Evolutionary conservation across 2,113 vertebrate species (phyloP).

Genomic region (Poeciliopsis retropinna): DNA sequence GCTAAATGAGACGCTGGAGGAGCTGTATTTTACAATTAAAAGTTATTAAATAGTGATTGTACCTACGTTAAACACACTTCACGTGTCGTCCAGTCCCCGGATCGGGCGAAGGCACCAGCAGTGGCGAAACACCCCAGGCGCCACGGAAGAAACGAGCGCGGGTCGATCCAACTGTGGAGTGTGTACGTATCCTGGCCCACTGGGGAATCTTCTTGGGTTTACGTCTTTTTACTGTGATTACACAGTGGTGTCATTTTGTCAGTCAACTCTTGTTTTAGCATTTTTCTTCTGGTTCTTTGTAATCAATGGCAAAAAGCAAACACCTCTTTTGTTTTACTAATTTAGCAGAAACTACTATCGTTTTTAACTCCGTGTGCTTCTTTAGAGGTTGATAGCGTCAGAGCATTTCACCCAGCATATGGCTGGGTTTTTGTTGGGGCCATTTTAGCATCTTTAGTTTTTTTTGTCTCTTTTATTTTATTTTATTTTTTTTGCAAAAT

Average conservation of each 20-base stretch:
- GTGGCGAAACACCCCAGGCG: constrained; percentile 92
- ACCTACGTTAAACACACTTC: too few relatives aligned
- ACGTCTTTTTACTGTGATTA: neutral
- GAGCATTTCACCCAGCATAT: neutral
- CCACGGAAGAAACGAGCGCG: constrained; percentile 96
- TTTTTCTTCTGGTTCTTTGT: neutral
- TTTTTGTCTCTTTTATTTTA: too few relatives aligned
- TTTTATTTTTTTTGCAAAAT: neutral
- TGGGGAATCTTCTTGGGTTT: neutral
- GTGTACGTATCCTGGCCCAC: constrained; percentile 78
- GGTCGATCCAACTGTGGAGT: constrained; percentile 95
- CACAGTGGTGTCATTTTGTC: neutral
- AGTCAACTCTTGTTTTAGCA: neutral
- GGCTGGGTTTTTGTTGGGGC: neutral
- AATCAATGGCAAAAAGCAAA: neutral
- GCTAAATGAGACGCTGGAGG: too few relatives aligned
- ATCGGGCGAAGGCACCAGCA: constrained; percentile 92
- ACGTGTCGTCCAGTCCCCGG: constrained; percentile 83
- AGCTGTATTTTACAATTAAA: neutral
- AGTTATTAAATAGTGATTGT: too few relatives aligned
- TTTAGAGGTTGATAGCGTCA: neutral
- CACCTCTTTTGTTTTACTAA: neutral
- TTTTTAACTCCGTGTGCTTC: neutral
- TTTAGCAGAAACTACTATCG: neutral
- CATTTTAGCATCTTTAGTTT: neutral